Percentiles rank a stretch among this genome's conserved stretches.
Evolutionary conservation across 2,888 invertebrate genomes (phyloP).

Genomic region (Acleris laterana): DNA sequence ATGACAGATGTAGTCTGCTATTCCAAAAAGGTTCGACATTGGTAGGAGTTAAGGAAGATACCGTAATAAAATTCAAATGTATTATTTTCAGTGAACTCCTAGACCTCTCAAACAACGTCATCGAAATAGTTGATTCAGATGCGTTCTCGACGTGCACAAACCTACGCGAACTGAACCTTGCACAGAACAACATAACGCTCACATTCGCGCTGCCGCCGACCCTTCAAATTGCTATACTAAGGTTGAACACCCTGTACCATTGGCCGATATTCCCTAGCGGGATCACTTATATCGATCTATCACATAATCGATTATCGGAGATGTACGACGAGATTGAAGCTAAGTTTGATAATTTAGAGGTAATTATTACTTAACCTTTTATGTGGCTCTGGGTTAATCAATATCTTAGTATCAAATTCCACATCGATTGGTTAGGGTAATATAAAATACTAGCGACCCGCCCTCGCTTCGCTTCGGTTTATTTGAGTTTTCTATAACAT

Average conservation of each 20-base stretch:
- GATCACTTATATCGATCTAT: slow-evolving; percentile 74
- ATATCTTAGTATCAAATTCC: too few species aligned
- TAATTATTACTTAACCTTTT: slow-evolving; percentile 37
- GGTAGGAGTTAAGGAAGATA: too few species aligned
- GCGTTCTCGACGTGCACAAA: slow-evolving; percentile 65
- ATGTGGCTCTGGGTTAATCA: too few species aligned
- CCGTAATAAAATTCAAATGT: not conserved
- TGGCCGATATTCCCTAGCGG: slow-evolving; percentile 75
- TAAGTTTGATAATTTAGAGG: slow-evolving; percentile 73
- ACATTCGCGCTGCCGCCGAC: slow-evolving; percentile 68
- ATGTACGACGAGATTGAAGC: slow-evolving; percentile 64
- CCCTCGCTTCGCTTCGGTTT: too few species aligned
- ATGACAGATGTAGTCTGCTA: too few species aligned
- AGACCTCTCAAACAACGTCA: slow-evolving; percentile 75
- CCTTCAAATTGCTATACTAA: slow-evolving; percentile 69
- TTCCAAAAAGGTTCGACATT: too few species aligned
- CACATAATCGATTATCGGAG: slow-evolving; percentile 69
- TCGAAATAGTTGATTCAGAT: slow-evolving; percentile 73
- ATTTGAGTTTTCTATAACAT: too few species aligned
- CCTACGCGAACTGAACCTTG: slow-evolving; percentile 75
- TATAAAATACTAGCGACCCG: too few species aligned
- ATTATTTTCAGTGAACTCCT: slow-evolving; percentile 67
- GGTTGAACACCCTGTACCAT: slow-evolving; percentile 70
- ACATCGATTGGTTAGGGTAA: too few species aligned
- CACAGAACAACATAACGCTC: slow-evolving; percentile 75